Percentiles rank a stretch among this genome's conserved stretches.
Evolutionary conservation across 2,113 vertebrate genomes (phyloP).

Genomic region (Hiodon alosoides): DNA sequence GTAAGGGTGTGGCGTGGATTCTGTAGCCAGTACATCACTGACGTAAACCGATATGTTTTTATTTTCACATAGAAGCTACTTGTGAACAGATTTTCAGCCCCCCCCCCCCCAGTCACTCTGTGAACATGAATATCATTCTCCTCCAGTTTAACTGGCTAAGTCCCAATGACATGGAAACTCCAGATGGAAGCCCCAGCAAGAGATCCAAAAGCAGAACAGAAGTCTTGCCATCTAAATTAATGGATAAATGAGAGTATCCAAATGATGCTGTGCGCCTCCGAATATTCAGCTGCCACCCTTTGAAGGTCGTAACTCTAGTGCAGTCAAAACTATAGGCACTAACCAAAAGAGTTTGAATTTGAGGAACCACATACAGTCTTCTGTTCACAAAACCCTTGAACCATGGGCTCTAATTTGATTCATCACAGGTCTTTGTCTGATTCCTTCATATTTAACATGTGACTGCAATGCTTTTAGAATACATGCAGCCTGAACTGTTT

Average conservation of each 20-base stretch:
- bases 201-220: slow-evolving; percentile 8
- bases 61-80: neutral
- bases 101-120: neutral
- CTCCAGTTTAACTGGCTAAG: slow-evolving; percentile 8
- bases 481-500: too few relatives aligned
- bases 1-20: neutral
- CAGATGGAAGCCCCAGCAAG: slow-evolving; percentile 23
- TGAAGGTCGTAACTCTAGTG: slow-evolving; percentile 12
- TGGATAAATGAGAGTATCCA: slow-evolving; percentile 19
- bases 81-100: neutral
- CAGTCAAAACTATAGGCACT: neutral
- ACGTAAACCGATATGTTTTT: neutral
- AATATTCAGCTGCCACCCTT: neutral
- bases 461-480: too few relatives aligned
- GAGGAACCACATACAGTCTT: too few relatives aligned
- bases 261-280: slow-evolving; percentile 4
- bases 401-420: too few relatives aligned
- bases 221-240: slow-evolving; percentile 23
- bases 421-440: too few relatives aligned
- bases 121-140: slow-evolving; percentile 1
- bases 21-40: neutral
- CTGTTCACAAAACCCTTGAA: too few relatives aligned
- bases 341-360: neutral
- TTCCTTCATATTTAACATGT: too few relatives aligned
- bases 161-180: slow-evolving; percentile 19